phyloP scores from a whole-genome alignment of 2,888 invertebrate species.

The Nephrotoma guestfalica region DNA sequence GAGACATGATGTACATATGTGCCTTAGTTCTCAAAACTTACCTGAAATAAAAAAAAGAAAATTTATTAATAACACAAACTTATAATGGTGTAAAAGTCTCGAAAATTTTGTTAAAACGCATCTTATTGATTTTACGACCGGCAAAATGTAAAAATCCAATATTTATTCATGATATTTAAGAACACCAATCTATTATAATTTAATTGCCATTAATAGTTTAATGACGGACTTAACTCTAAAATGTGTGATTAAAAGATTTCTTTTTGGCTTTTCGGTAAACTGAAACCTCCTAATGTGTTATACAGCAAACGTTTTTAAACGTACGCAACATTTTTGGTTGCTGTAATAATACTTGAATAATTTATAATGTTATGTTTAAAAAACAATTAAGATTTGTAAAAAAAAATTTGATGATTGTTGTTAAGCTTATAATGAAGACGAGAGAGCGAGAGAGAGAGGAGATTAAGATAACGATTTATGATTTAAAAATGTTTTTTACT shows the following conservation, averaged over 20 bases:
- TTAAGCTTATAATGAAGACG: not conserved
- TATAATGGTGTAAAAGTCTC: not conserved
- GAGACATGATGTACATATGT: not conserved
- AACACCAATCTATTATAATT: not conserved
- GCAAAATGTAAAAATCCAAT: not conserved
- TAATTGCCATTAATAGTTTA: not conserved
- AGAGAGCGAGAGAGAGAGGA: not conserved
- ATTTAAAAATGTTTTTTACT: not conserved
- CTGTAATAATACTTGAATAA: not conserved
- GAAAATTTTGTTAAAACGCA: not conserved
- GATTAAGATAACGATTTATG: not conserved
- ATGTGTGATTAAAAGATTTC: not conserved
- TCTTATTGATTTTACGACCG: not conserved
- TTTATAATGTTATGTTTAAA: not conserved
- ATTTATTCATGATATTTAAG: not conserved
- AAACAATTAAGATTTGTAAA: not conserved
- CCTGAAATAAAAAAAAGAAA: not conserved
- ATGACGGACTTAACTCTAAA: not conserved
- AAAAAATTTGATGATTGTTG: not conserved
- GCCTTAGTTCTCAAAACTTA: not conserved
- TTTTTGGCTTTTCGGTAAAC: not conserved
- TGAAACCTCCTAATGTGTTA: not conserved
- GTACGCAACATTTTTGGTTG: too few species aligned
- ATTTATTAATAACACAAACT: not conserved
- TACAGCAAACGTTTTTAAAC: not conserved